These are phyloP conservation scores for Helostoma temminkii DNA, from an alignment of 2,797 vertebrate species.

Conservation along the genomic window DNA sequence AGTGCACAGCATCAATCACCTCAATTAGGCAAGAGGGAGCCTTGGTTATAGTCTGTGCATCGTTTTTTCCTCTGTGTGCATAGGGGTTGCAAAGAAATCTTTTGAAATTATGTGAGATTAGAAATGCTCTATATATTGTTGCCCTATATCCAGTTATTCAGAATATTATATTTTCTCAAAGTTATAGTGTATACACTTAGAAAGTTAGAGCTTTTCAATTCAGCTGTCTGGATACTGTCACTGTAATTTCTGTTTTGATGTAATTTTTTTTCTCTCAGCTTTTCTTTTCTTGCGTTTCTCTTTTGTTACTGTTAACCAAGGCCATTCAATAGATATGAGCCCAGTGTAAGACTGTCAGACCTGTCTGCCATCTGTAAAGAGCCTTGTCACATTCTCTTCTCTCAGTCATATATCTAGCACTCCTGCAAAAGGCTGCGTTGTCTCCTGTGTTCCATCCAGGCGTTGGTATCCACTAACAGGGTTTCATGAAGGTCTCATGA, in stretches of 20 bases:
- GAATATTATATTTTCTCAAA: background rate
- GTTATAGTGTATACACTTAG: background rate
- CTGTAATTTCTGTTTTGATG: constrained; percentile 17
- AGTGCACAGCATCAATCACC: constrained; percentile 72
- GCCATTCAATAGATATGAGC: constrained; percentile 28
- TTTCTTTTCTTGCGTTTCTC: background rate
- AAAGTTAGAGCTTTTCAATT: constrained; percentile 15
- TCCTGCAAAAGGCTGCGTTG: constrained; percentile 38
- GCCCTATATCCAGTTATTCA: constrained; percentile 27
- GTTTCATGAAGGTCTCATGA: constrained; percentile 45
- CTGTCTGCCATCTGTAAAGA: constrained; percentile 48
- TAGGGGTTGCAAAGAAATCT: constrained; percentile 4
- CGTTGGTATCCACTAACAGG: constrained; percentile 40
- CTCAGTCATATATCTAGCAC: constrained; percentile 56
- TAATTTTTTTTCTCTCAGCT: constrained; percentile 6
- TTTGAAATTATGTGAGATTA: constrained; percentile 32
- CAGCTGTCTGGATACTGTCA: constrained; percentile 13
- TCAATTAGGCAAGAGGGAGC: constrained; percentile 72
- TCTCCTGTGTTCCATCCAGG: constrained; percentile 20
- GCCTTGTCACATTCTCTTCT: constrained; percentile 63
- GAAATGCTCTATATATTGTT: constrained; percentile 18
- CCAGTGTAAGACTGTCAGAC: constrained; percentile 51
- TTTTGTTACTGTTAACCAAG: constrained; percentile 24
- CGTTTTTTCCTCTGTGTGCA: constrained; percentile 41
- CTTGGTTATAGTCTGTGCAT: constrained; percentile 37